Base-by-base conservation (phyloP, 2,888 invertebrate species). In the Netelia inedita region DNA sequence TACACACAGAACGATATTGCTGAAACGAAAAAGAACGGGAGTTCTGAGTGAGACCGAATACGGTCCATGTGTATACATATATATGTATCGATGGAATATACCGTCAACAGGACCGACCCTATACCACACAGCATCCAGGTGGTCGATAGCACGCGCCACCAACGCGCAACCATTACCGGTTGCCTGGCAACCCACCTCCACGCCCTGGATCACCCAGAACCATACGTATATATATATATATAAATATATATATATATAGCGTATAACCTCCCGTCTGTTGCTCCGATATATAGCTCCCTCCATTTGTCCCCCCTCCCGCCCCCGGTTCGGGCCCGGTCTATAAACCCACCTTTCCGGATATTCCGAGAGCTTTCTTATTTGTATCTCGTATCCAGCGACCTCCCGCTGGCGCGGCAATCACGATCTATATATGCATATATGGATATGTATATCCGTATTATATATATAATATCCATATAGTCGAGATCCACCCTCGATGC, bases 141-240 rank as follows among this genome's bases (percentile, higher is more conserved):
- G 88, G 88, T 90, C 89, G 89, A 90, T 90, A 89, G 84, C 86
- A 87, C 85, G 82, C 86, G 87, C 88, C 87, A 87, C 88, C 86
- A 87, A 88, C 87, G 82, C 85, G 86, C 87, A 85, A 87, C 85
- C 88, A 88, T 87, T 85, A 86, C 76, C 83, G 79, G 91, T 91
- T 89, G 89, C 91, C 79, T 83, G 87, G 90, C 90, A 91, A 91
- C 91, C 88, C 86, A 87, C 83, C 87, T 89, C 89, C 88, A 87
- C 88, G 86, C 86, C 88, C 89, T 88, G 89, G 89, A 89, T 88
- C 86, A 85, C 86, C 87, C 82, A 76, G 80, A 82, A 61, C 14
- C 59, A 19, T 57, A 69, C 43, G 59, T 80, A 72, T 73, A 69
- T 59, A 68, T 76, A 19, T 43, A 68, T 35, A 10, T 76, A 19